These are phyloP conservation scores for Acanthurus leucopareius DNA, from an alignment of 2,797 vertebrate genomes.

Conservation along the genomic window DNA sequence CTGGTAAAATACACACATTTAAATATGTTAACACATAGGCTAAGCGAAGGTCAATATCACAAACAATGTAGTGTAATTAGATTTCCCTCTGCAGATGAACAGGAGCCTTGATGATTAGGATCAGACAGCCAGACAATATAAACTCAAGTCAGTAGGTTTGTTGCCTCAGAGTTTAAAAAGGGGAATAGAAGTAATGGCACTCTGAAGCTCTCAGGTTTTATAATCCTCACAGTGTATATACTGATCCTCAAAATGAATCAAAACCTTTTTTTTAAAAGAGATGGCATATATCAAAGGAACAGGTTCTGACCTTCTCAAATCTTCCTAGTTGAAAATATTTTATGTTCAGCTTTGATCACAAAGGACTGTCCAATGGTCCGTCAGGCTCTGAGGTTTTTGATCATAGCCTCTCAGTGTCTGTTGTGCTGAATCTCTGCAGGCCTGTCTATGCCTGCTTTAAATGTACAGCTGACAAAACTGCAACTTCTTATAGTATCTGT, in stretches of 20 bases:
- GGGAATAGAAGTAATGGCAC: background rate
- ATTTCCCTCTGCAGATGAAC: slow-evolving; percentile 11
- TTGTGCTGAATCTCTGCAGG: background rate
- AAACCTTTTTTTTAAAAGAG: slow-evolving; percentile 37
- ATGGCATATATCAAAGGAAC: slow-evolving; percentile 23
- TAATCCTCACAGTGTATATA: slow-evolving; percentile 37
- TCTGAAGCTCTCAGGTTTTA: background rate
- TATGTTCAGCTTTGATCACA: slow-evolving; percentile 33
- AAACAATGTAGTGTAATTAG: background rate
- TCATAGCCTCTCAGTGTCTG: background rate
- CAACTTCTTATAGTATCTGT: background rate
- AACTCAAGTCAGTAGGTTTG: slow-evolving; percentile 14
- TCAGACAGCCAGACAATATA: slow-evolving; percentile 2
- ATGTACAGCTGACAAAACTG: background rate
- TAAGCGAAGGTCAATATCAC: slow-evolving; percentile 7
- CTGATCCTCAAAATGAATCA: slow-evolving; percentile 27
- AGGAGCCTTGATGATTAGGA: background rate
- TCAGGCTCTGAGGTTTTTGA: background rate
- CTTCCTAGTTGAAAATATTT: background rate
- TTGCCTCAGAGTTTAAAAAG: slow-evolving; percentile 2
- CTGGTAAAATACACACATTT: background rate
- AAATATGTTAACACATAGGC: background rate
- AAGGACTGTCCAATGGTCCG: background rate
- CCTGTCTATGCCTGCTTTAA: background rate
- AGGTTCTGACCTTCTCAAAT: slow-evolving; percentile 11